Percentiles rank a stretch among this genome's conserved stretches.
Conservation (phyloP, 1,140 invertebrate genomes). For the Cotesia vestalis region DNA sequence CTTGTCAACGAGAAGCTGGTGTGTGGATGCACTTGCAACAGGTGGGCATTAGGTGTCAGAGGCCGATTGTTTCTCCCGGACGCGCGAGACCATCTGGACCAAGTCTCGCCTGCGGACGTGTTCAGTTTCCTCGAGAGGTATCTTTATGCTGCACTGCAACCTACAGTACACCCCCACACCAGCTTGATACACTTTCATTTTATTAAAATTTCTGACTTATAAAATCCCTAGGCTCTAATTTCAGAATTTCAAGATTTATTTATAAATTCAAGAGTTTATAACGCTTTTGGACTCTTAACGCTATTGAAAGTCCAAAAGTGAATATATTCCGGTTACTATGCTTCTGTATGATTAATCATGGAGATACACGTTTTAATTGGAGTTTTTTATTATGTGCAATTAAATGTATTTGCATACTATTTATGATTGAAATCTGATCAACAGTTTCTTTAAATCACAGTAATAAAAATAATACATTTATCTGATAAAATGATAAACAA, state of each 20-base stretch:
- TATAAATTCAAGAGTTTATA: no score
- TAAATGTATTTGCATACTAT: no score
- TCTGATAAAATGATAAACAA: no score
- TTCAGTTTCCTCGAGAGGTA: constrained; percentile 31
- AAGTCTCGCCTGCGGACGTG: constrained; percentile 33
- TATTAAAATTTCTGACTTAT: neutral
- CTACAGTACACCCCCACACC: neutral
- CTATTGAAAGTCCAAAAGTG: no score
- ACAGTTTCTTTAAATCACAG: no score
- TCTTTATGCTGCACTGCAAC: neutral
- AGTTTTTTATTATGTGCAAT: no score
- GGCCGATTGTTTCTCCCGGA: constrained; percentile 45
- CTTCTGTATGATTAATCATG: no score
- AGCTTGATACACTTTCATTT: neutral
- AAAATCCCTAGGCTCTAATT: neutral
- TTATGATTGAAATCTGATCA: no score
- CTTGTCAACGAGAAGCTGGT: constrained; percentile 11
- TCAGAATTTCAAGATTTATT: neutral
- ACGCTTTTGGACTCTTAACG: no score
- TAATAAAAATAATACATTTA: no score
- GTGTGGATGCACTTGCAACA: constrained; percentile 45
- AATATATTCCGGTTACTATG: no score
- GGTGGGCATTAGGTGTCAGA: constrained; percentile 46
- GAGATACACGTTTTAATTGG: no score
- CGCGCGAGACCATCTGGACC: constrained; percentile 34